Conservation (phyloP, 2,797 vertebrate species). For the Sparidentex hasta region DNA sequence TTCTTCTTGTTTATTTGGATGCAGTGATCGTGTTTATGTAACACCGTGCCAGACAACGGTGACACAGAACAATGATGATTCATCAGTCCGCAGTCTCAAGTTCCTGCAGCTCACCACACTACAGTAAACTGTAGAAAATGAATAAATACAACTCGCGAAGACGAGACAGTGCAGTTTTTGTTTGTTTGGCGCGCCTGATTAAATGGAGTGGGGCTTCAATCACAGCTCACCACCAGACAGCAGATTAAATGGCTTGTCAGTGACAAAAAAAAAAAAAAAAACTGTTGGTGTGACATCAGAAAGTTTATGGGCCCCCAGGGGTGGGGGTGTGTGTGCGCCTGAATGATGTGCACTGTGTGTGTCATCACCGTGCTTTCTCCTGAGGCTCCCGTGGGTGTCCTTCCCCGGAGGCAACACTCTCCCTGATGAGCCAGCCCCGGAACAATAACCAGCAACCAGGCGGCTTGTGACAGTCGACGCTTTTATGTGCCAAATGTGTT, state of each 20-base stretch:
- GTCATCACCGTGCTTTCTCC: constrained; percentile 67
- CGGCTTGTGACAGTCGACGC: constrained; percentile 22
- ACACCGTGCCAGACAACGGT: neutral
- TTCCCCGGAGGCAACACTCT: constrained; percentile 71
- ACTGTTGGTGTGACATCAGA: constrained; percentile 54
- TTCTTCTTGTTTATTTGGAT: neutral
- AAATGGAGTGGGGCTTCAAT: neutral
- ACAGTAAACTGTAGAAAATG: neutral
- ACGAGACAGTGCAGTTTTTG: neutral
- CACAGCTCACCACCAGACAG: neutral
- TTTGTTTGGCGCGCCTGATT: neutral
- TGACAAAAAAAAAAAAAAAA: constrained; percentile 2
- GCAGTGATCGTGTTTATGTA: neutral
- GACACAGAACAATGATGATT: too few species aligned
- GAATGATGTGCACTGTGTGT: constrained; percentile 64
- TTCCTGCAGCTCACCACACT: neutral
- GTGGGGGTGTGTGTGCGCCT: constrained; percentile 18
- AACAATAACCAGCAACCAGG: constrained; percentile 55
- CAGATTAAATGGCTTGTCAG: constrained; percentile 21
- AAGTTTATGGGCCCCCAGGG: constrained; percentile 58
- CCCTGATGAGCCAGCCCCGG: constrained; percentile 65
- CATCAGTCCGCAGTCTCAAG: neutral
- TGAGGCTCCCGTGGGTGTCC: constrained; percentile 63
- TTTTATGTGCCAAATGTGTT: constrained; percentile 34
- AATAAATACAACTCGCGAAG: neutral